Base-by-base conservation (phyloP, 2,888 invertebrate species). In the Drymonia ruficornis region DNA sequence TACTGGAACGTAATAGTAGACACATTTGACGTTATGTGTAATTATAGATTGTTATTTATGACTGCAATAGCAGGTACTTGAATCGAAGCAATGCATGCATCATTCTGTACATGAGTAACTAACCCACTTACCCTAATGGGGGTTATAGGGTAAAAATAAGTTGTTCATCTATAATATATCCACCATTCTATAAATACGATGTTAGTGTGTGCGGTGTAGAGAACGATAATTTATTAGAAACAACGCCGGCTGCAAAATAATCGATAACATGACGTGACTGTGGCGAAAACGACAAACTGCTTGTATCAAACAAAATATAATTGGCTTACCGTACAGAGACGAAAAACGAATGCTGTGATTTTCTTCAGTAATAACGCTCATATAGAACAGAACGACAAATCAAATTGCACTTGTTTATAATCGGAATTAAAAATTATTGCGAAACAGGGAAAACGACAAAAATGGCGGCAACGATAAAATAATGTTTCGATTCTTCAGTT, bases 391-490 rank as follows among this genome's bases (percentile, higher is more conserved):
- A 1, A n/a, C 13, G n/a, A 38, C n/a, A n/a, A n/a, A n/a, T 38
- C 13, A 34, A n/a, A n/a, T 38, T 11, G 38, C 2, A 11, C 8
- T 9, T 38, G 8, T 8, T 13, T 23, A 9, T 6, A 38, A 55
- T 47, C n/a, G 43, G 53, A 55, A 23, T 23, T 52, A 36, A 49
- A 56, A 58, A 53, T 56, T 53, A 49, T 67, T 66, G 65, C 61
- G 59, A 66, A 71, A 73, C 65, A 65, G 65, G 66, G 76, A 76
- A 76, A 79, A 13, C 70, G 75, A 79, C 73, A 82, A 85, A 87
- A 87, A 88, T 88, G 88, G 88, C 88, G 87, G 86, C 81, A 86
- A 84, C 63, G 50, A 64, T 67, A 65, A 55, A 67, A 70, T 60
- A 58, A 64, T 70, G 70, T 68, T 67, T 69, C 63, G 65, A 68